These are phyloP conservation scores for Idaea aversata DNA, from an alignment of 2,888 invertebrate genomes.

Conservation along the genomic window DNA sequence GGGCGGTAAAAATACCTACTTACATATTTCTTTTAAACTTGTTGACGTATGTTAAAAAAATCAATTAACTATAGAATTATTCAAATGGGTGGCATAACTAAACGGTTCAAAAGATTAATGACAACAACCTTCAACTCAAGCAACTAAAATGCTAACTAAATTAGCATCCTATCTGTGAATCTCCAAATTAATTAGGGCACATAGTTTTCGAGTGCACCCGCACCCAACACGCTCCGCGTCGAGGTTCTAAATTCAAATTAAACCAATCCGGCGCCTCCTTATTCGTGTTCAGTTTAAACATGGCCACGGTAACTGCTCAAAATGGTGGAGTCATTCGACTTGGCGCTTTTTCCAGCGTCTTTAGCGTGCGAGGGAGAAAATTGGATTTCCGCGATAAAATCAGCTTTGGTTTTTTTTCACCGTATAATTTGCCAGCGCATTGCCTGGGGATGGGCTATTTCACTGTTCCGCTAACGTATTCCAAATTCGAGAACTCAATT, in stretches of 20 bases:
- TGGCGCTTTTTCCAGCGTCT: constrained; percentile 78
- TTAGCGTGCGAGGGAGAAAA: constrained; percentile 79
- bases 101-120: constrained; percentile 65
- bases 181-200: constrained; percentile 72
- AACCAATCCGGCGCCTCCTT: constrained; percentile 80
- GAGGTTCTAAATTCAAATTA: constrained; percentile 77
- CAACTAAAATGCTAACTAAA: constrained; percentile 75
- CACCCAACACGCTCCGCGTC: constrained; percentile 59
- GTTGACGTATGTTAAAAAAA: constrained; percentile 15
- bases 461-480: constrained; percentile 61
- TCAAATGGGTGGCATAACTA: constrained; percentile 60
- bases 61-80: constrained; percentile 30
- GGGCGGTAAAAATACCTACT: background rate
- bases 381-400: constrained; percentile 81
- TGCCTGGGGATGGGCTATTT: constrained; percentile 58
- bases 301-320: constrained; percentile 70
- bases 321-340: constrained; percentile 78
- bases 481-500: constrained; percentile 70
- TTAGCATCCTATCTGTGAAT: constrained; percentile 76
- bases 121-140: constrained; percentile 63
- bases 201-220: constrained; percentile 46
- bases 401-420: constrained; percentile 66
- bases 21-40: background rate
- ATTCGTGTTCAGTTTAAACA: constrained; percentile 79
- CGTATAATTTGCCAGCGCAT: constrained; percentile 67